Conservation (phyloP, 1,140 invertebrate genomes). For the Coelopa frigida region DNA sequence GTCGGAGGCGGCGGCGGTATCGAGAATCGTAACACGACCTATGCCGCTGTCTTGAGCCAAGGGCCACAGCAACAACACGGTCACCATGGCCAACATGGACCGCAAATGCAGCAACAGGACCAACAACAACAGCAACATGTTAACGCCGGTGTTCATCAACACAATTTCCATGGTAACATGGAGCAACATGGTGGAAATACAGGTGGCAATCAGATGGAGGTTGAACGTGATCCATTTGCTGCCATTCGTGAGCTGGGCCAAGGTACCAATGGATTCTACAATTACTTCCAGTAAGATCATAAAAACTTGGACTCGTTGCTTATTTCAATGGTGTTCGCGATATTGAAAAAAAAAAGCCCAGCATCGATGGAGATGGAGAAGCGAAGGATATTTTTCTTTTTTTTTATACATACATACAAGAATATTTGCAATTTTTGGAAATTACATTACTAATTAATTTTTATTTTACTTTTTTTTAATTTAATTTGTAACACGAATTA, state of each 20-base stretch:
- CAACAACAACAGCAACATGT: conserved; percentile 15
- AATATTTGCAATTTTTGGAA: no score
- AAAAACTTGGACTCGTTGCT: background rate
- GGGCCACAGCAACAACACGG: conserved; percentile 24
- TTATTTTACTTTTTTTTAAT: no score
- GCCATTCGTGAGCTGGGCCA: conserved; percentile 42
- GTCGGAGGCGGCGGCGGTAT: background rate
- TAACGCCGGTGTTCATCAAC: background rate
- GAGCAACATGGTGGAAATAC: no score
- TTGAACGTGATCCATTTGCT: conserved; percentile 42
- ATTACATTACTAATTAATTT: no score
- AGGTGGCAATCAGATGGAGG: conserved; percentile 2
- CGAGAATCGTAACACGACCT: conserved; percentile 36
- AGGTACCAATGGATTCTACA: conserved; percentile 42
- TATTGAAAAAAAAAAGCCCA: no score
- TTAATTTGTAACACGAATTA: no score
- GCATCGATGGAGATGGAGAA: no score
- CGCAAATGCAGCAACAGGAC: conserved; percentile 3
- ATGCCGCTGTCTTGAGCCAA: conserved; percentile 46
- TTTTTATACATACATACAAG: no score
- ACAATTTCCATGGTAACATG: conserved; percentile 10
- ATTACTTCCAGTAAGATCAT: conserved; percentile 42
- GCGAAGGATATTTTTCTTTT: background rate
- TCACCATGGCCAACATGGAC: background rate
- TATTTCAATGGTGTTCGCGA: no score